A percentile compares a stretch with the other conserved stretches of the same genome.
Conservation (phyloP, 64 coral and sea anemone species). For the Montipora capricornis region DNA sequence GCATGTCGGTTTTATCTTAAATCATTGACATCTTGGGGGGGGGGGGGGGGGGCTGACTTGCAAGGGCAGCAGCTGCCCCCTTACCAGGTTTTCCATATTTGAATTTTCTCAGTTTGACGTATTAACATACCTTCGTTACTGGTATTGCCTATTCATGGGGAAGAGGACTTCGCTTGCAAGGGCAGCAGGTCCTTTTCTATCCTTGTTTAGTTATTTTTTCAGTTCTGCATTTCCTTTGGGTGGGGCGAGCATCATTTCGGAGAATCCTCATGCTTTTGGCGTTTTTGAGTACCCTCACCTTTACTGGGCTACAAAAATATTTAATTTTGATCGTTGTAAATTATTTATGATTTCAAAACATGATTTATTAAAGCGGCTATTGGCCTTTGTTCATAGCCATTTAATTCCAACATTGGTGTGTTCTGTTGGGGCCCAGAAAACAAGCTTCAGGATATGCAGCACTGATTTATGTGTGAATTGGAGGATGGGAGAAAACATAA, state of each 20-base stretch:
- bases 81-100: neutral
- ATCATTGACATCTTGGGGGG: too few species aligned
- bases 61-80: too few species aligned
- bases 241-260: slow-evolving; percentile 12
- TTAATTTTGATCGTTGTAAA: neutral
- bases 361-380: slow-evolving; percentile 1
- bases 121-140: neutral
- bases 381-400: slow-evolving; percentile 9
- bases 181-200: slow-evolving; percentile 7
- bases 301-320: neutral
- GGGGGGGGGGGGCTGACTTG: too few species aligned
- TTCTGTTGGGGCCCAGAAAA: neutral
- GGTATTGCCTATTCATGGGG: neutral
- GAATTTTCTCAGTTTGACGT: neutral
- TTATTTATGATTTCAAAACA: neutral
- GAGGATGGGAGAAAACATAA: neutral
- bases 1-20: neutral
- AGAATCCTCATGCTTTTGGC: neutral
- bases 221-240: slow-evolving; percentile 15
- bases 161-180: neutral
- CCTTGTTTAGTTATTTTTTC: too few species aligned
- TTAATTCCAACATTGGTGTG: slow-evolving; percentile 6
- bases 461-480: neutral
- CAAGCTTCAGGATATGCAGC: slow-evolving; percentile 17
- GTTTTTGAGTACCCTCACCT: slow-evolving; percentile 5